These are phyloP conservation scores for Takifugu flavidus DNA, from an alignment of 2,113 vertebrate genomes.

Conservation along the genomic window DNA sequence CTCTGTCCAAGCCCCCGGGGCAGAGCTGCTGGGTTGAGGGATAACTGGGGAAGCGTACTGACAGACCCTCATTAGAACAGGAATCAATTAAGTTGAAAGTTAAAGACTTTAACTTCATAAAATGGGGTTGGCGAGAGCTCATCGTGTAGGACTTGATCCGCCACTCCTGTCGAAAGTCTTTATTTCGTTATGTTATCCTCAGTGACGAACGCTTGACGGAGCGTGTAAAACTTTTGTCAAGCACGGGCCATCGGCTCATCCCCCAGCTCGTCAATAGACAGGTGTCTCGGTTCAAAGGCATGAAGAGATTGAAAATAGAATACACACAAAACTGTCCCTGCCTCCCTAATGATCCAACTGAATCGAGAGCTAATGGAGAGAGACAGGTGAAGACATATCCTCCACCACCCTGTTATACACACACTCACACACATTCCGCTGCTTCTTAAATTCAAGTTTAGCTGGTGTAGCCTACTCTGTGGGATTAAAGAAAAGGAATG, in stretches of 20 bases:
- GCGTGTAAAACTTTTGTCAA: slow-evolving; percentile 49
- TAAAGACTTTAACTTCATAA: slow-evolving; percentile 40
- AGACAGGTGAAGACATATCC: slow-evolving; percentile 67
- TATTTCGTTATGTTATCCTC: slow-evolving; percentile 49
- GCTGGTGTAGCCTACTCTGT: slow-evolving; percentile 29
- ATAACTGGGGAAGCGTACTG: slow-evolving; percentile 44
- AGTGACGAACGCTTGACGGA: slow-evolving; percentile 35
- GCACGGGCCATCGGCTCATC: slow-evolving; percentile 50
- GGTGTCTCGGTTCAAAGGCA: slow-evolving; percentile 55
- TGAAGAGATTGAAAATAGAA: slow-evolving; percentile 67
- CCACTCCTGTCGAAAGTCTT: slow-evolving; percentile 33
- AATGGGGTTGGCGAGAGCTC: slow-evolving; percentile 8
- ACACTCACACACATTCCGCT: slow-evolving; percentile 24
- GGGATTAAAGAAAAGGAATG: slow-evolving; percentile 43
- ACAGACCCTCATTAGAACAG: slow-evolving; percentile 53
- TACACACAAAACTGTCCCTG: slow-evolving; percentile 57
- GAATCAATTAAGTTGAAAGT: slow-evolving; percentile 46
- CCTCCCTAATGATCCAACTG: slow-evolving; percentile 69
- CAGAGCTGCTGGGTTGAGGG: slow-evolving; percentile 22
- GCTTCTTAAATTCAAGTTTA: slow-evolving; percentile 57
- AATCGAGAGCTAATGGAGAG: slow-evolving; percentile 66
- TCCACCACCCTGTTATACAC: slow-evolving; percentile 32
- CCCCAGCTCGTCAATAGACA: slow-evolving; percentile 62
- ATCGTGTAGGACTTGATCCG: slow-evolving; percentile 22
- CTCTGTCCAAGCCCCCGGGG: slow-evolving; percentile 77